Evolutionary conservation across 2,797 vertebrate species (phyloP).

Genomic region (Falco berigora): DNA sequence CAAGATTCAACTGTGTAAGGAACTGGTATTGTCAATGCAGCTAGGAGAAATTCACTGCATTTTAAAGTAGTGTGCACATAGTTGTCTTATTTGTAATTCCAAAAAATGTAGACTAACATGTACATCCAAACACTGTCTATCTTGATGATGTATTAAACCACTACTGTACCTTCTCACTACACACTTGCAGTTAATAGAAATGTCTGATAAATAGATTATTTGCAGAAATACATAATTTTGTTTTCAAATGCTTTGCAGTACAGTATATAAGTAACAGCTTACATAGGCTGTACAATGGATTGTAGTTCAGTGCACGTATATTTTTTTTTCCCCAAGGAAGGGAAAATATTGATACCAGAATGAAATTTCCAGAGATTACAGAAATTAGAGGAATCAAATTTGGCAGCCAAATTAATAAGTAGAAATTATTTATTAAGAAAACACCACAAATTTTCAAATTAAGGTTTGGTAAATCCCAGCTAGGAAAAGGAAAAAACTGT

Average conservation of each 20-base stretch:
- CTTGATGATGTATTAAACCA: conserved; percentile 28
- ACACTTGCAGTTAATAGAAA: neutral
- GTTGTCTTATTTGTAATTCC: conserved; percentile 24
- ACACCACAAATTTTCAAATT: neutral
- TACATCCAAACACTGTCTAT: conserved; percentile 10
- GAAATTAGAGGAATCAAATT: neutral
- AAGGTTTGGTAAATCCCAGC: neutral
- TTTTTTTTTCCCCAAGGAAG: neutral
- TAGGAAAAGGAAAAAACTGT: neutral
- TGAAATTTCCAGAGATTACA: neutral
- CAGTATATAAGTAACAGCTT: neutral
- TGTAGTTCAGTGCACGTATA: neutral
- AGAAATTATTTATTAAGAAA: neutral
- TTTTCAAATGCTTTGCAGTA: neutral
- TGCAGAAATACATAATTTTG: neutral
- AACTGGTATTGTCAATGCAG: neutral
- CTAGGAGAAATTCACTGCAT: neutral
- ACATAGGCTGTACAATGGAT: neutral
- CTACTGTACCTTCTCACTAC: neutral
- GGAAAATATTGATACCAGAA: neutral
- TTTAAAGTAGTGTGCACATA: conserved; percentile 31
- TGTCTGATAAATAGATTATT: neutral
- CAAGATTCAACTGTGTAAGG: neutral
- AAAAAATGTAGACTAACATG: conserved; percentile 16
- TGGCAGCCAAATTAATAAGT: neutral